A percentile compares a stretch with the other conserved stretches of the same genome.
Conservation (phyloP, 2,888 invertebrate genomes). For the Augiades crinisus region DNA sequence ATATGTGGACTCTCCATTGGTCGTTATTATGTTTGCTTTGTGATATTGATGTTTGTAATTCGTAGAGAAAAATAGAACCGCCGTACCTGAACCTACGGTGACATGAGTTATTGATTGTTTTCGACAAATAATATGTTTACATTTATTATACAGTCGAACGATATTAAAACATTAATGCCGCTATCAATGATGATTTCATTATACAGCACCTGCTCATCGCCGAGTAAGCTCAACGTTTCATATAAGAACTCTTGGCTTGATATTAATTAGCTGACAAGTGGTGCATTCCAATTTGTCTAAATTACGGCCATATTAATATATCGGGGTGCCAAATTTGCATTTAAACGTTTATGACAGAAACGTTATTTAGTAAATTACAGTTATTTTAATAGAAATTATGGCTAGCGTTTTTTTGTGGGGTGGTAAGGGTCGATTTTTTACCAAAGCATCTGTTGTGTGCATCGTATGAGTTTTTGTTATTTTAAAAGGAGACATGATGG, state of each 20-base stretch:
- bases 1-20: constrained; percentile 77
- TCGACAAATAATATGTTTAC: constrained; percentile 22
- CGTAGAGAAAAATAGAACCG: constrained; percentile 56
- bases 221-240: constrained; percentile 18
- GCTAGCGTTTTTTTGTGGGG: constrained; percentile 54
- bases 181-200: constrained; percentile 26
- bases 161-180: constrained; percentile 23
- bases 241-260: constrained; percentile 21
- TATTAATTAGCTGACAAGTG: constrained; percentile 51
- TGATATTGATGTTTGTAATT: constrained; percentile 74
- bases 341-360: constrained; percentile 66
- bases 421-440: constrained; percentile 72
- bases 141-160: constrained; percentile 14
- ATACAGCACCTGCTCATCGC: constrained; percentile 29
- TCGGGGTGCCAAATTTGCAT: constrained; percentile 71
- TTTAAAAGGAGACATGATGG: constrained; percentile 80
- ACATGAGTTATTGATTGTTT: constrained; percentile 24
- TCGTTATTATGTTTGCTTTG: constrained; percentile 77
- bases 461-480: constrained; percentile 75
- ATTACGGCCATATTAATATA: constrained; percentile 60
- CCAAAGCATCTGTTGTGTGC: constrained; percentile 77
- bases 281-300: constrained; percentile 58
- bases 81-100: constrained; percentile 35
- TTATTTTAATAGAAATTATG: constrained; percentile 72
- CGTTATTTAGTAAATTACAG: constrained; percentile 69